Conservation (phyloP, 2,113 vertebrate species). For the Mirounga angustirostris region DNA sequence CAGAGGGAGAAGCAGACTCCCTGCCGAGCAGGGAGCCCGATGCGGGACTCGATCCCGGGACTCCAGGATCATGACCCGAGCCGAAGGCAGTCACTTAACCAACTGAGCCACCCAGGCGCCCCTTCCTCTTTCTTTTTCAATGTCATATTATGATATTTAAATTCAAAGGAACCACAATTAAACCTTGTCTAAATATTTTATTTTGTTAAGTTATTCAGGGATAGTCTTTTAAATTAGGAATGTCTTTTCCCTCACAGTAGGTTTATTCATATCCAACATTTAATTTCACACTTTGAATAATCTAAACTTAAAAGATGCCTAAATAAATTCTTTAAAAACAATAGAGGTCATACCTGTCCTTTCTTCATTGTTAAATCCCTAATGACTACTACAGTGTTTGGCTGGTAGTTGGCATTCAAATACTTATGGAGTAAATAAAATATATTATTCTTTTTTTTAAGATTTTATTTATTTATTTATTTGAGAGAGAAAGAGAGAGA, state of each 20-base stretch:
- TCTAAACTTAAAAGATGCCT: slow-evolving; percentile 4
- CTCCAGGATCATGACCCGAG: no score
- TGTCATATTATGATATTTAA: background rate
- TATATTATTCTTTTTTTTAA: background rate
- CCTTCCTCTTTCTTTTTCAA: background rate
- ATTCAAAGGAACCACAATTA: background rate
- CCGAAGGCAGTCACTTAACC: no score
- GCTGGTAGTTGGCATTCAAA: background rate
- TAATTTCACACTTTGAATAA: background rate
- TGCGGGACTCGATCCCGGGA: no score
- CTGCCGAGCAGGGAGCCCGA: no score
- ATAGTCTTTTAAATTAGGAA: background rate
- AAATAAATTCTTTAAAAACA: background rate
- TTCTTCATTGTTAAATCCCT: background rate
- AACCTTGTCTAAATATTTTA: background rate
- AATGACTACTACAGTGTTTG: background rate
- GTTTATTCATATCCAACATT: background rate
- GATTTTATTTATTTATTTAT: background rate
- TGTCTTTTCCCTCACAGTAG: background rate
- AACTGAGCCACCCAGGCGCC: no score
- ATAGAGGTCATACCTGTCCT: background rate
- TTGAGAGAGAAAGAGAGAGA: background rate
- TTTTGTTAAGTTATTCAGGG: background rate
- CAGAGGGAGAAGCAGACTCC: no score
- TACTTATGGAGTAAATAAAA: background rate